Conservation (phyloP, 2,888 invertebrate genomes). For the Serrognathus titanus region DNA sequence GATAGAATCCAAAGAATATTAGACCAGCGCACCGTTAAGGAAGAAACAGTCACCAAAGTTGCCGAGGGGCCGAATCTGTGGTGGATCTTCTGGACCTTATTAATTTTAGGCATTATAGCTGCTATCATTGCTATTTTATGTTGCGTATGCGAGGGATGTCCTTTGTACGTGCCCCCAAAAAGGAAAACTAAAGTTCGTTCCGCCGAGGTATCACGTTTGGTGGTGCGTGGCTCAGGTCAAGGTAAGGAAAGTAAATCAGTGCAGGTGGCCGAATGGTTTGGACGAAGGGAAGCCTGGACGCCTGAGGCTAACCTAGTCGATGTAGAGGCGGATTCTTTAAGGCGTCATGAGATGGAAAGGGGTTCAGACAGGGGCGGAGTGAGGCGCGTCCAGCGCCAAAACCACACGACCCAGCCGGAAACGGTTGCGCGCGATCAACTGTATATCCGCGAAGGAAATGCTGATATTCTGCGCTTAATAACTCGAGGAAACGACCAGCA, state of each 20-base stretch:
- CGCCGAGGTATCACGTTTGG: conserved; percentile 72
- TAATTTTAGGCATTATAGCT: conserved; percentile 69
- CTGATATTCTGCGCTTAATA: conserved; percentile 76
- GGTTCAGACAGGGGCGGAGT: conserved; percentile 61
- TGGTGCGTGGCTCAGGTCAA: conserved; percentile 64
- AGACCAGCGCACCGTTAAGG: conserved; percentile 28
- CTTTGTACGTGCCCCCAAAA: conserved; percentile 72
- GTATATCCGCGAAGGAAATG: conserved; percentile 80
- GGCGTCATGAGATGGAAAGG: conserved; percentile 73
- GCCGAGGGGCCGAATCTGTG: conserved; percentile 49
- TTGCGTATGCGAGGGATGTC: conserved; percentile 81
- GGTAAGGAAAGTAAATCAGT: conserved; percentile 71
- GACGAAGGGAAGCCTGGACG: conserved; percentile 82
- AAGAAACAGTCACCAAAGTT: conserved; percentile 20
- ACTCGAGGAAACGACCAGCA: conserved; percentile 64
- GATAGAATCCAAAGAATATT: conserved; percentile 66
- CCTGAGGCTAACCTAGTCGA: conserved; percentile 61
- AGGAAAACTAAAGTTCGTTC: conserved; percentile 71
- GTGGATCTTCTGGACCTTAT: conserved; percentile 75
- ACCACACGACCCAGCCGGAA: conserved; percentile 30
- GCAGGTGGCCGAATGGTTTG: conserved; percentile 72
- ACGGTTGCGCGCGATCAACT: conserved; percentile 61
- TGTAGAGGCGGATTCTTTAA: conserved; percentile 68
- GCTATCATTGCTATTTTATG: conserved; percentile 72
- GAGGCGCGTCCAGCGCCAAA: conserved; percentile 32